phyloP scores from a whole-genome alignment of 2,888 invertebrate species.

The Geophilus truncorum region DNA sequence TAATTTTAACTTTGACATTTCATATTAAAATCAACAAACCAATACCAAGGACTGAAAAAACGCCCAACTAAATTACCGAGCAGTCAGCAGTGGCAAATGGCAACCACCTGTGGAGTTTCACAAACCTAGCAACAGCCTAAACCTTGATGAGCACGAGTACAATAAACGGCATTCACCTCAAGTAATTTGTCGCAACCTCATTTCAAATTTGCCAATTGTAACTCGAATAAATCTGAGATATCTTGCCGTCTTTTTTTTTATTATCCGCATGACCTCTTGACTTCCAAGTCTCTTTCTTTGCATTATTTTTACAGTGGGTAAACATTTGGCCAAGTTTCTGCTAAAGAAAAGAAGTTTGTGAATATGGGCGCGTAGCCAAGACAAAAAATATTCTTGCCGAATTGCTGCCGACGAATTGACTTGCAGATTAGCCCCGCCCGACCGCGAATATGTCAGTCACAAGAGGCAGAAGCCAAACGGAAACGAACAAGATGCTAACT shows the following conservation, averaged over 20 bases:
- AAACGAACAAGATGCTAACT: conserved; percentile 9
- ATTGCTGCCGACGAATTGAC: conserved; percentile 17
- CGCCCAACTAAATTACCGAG: neutral
- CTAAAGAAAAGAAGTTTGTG: neutral
- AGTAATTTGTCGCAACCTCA: neutral
- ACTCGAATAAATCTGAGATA: neutral
- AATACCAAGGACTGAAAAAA: neutral
- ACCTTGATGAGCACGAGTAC: neutral
- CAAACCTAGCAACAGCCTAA: neutral
- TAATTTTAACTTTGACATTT: neutral
- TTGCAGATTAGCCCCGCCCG: conserved; percentile 22
- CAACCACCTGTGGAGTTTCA: conserved; percentile 21
- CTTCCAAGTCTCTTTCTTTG: neutral
- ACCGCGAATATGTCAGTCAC: conserved; percentile 18
- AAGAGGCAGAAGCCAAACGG: neutral
- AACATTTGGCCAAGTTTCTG: neutral
- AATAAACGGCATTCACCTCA: neutral
- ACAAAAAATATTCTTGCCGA: neutral
- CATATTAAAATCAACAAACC: neutral
- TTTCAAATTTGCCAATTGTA: neutral
- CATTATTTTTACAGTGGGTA: neutral
- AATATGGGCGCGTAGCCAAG: neutral
- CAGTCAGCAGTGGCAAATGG: neutral
- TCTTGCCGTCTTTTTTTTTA: neutral
- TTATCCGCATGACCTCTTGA: neutral